Conservation (phyloP, 2,113 vertebrate species). For the Mastomys natalensis region DNA sequence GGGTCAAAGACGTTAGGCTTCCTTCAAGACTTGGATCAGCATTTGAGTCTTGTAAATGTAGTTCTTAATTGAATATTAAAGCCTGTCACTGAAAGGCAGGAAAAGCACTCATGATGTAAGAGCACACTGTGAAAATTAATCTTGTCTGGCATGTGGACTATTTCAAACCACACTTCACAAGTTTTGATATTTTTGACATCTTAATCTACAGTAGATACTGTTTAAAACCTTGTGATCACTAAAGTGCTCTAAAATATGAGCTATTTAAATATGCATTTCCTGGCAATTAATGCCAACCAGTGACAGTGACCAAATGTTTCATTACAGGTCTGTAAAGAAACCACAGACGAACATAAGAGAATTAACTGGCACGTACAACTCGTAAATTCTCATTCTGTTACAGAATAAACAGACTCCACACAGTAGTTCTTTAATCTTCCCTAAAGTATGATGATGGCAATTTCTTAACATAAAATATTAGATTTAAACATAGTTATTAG, state of each 20-base stretch:
- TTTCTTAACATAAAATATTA: constrained; percentile 66
- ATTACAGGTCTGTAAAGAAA: constrained; percentile 52
- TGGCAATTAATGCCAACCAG: constrained; percentile 72
- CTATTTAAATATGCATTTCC: constrained; percentile 84
- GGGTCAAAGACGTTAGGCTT: constrained; percentile 85
- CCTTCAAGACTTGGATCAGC: constrained; percentile 81
- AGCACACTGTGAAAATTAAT: constrained; percentile 84
- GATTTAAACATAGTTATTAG: constrained; percentile 66
- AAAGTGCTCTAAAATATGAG: constrained; percentile 83
- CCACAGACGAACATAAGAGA: constrained; percentile 41
- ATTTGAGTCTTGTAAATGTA: constrained; percentile 78
- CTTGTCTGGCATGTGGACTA: constrained; percentile 82
- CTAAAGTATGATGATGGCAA: constrained; percentile 64
- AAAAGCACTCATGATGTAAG: constrained; percentile 80
- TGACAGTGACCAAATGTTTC: constrained; percentile 72
- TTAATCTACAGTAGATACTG: constrained; percentile 86
- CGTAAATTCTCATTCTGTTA: constrained; percentile 2
- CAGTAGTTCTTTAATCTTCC: constrained; percentile 59
- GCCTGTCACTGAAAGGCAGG: constrained; percentile 77
- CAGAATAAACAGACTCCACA: constrained; percentile 68
- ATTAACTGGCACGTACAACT: neutral
- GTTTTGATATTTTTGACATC: constrained; percentile 83
- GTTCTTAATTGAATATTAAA: constrained; percentile 86
- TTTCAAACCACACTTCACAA: constrained; percentile 85
- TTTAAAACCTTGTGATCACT: constrained; percentile 84